phyloP scores from a whole-genome alignment of 2,797 vertebrate genomes.

The Linurgus olivaceus region DNA sequence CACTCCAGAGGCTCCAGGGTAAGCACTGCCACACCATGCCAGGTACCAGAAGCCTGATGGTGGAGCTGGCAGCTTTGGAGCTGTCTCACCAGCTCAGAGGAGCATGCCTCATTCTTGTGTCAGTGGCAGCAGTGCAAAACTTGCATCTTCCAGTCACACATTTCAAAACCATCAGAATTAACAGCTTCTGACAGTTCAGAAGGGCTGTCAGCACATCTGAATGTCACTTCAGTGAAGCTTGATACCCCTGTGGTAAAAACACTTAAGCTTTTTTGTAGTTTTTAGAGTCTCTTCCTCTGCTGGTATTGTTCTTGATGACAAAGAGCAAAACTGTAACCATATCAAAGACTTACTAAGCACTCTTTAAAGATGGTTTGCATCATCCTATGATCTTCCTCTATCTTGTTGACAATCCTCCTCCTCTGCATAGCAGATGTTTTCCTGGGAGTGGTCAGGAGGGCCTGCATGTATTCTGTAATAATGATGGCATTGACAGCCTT shows the following conservation, averaged over 20 bases:
- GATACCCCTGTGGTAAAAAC: neutral
- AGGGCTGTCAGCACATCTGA: neutral
- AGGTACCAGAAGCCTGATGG: neutral
- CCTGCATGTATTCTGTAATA: constrained; percentile 46
- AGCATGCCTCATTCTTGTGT: neutral
- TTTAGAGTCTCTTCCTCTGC: neutral
- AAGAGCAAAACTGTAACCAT: neutral
- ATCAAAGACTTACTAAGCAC: constrained; percentile 61
- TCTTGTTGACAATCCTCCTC: constrained; percentile 10
- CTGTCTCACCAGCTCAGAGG: neutral
- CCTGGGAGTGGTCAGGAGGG: constrained; percentile 34
- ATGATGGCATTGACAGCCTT: neutral
- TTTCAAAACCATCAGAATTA: constrained; percentile 4
- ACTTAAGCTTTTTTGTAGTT: neutral
- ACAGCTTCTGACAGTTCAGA: constrained; percentile 28
- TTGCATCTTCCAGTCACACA: constrained; percentile 1
- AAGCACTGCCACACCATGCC: neutral
- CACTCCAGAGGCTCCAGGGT: neutral
- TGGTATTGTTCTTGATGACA: neutral
- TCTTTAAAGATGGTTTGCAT: constrained; percentile 5
- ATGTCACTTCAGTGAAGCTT: neutral
- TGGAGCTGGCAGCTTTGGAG: neutral
- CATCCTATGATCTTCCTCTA: constrained; percentile 39
- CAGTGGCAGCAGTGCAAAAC: neutral
- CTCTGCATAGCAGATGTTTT: neutral